Base-by-base conservation (phyloP, 1,140 invertebrate species). In the Drosophila tristis region DNA sequence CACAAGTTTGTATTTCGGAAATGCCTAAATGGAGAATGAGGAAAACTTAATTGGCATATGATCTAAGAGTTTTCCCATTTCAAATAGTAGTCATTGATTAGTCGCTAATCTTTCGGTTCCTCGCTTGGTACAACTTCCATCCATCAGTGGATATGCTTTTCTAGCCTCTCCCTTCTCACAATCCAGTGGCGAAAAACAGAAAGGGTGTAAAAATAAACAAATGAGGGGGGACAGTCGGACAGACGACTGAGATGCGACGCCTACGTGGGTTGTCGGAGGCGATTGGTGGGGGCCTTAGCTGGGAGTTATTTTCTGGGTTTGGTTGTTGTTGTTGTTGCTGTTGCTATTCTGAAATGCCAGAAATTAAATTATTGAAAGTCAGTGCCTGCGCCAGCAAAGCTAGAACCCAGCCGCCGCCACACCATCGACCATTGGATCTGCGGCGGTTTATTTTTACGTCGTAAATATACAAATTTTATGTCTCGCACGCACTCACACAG, bases 361-460 rank as follows among this genome's bases (percentile, higher is more conserved):
- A 86, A 86, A 86, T 89, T 63, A 82, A 86, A 89, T 86, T 86
- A 89, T 86, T 86, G 82, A 86, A 87, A 86, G 82, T 86, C 82
- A 81, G 59, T 85, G 80, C 72, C 80, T 84, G 71, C 4, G 35
- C 11, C 35, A 47, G 63, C 15, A 39, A 31, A 43, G 75, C 55
- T 11, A 35, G 8, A 35, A 9, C 31, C 31, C 35, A 58, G 23
- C 23, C 44, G 16, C 31, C 39, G 7, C 50, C 51, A 5, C 26
- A 59, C 26, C 23, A 51, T 15, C 47, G 29, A 42, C 35, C 11
- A 39, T 39, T 4, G 35, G 35, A 39, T 39, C 35, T 39, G 35
- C 44, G 56, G 49, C 58, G 74, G 75, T 89, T 87, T 82, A 87
- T 87, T 87, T 89, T 87, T 89, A 87, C 82, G 82, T 89, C 84